Evolutionary conservation across 35 echinoderm and acorn worm species (phyloP).

Genomic region (Apostichopus japonicus): DNA sequence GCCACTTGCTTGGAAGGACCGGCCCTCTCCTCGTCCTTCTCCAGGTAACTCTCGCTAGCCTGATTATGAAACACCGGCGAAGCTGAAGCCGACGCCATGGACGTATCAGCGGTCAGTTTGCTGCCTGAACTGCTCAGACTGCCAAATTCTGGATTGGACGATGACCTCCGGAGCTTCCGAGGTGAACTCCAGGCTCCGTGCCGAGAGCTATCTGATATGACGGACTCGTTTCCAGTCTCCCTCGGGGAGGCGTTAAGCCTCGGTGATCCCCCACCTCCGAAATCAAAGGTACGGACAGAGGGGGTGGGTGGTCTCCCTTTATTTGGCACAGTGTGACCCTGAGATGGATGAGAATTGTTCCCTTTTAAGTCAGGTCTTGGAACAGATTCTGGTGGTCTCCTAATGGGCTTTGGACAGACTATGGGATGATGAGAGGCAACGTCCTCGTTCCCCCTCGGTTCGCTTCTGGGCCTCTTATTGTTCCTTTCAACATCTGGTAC

Average conservation of each 20-base stretch:
- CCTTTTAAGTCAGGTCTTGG: not conserved
- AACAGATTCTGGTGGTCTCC: not conserved
- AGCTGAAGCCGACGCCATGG: not conserved
- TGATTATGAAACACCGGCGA: not conserved
- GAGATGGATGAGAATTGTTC: not conserved
- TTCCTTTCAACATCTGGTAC: not conserved
- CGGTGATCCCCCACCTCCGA: not conserved
- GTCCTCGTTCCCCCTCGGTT: not conserved
- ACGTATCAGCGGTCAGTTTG: not conserved
- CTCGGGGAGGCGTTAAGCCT: not conserved
- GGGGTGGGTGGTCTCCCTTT: conserved; percentile 34
- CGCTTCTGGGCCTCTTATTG: conserved; percentile 26
- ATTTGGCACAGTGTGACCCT: not conserved
- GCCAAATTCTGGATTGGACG: conserved; percentile 37
- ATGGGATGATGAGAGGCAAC: not conserved
- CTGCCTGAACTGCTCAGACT: not conserved
- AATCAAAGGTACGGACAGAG: conserved; percentile 28
- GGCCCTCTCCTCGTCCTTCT: not conserved
- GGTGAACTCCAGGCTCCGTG: not conserved
- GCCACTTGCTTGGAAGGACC: conserved; percentile 49
- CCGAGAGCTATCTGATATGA: not conserved
- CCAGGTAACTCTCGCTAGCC: not conserved
- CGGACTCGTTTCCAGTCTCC: not conserved
- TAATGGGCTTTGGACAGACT: conserved; percentile 32
- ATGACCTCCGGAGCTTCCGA: conserved; percentile 25